Evolutionary conservation across 2,888 invertebrate species (phyloP).

Genomic region (Lycaena phlaeas): DNA sequence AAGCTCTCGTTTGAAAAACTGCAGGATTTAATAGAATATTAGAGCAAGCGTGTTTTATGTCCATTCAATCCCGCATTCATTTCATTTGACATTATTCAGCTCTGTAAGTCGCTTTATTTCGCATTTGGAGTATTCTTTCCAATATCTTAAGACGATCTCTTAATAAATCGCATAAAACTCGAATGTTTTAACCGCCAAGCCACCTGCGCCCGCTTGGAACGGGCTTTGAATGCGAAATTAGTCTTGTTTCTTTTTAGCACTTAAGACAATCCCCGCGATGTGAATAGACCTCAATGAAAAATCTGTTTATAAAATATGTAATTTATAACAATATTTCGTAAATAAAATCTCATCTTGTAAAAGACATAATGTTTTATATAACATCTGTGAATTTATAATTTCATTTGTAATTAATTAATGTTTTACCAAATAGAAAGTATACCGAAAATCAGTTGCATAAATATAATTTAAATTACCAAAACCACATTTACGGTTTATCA

Average conservation of each 20-base stretch:
- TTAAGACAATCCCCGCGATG: slow-evolving; percentile 53
- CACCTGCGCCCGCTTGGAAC: slow-evolving; percentile 58
- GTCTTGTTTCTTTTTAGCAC: slow-evolving; percentile 70
- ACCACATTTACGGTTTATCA: too few species aligned
- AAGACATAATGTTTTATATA: too few species aligned
- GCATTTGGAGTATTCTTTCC: slow-evolving; percentile 42
- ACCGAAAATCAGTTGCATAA: too few species aligned
- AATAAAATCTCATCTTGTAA: too few species aligned
- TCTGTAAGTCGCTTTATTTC: slow-evolving; percentile 26
- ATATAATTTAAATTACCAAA: too few species aligned
- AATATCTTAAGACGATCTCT: slow-evolving; percentile 60
- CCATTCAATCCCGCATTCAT: slow-evolving; percentile 12
- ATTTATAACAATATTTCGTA: neutral
- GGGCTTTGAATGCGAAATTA: slow-evolving; percentile 69
- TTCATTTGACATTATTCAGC: slow-evolving; percentile 14
- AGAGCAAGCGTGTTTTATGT: neutral
- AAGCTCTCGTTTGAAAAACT: neutral
- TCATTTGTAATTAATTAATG: too few species aligned
- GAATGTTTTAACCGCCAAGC: slow-evolving; percentile 62
- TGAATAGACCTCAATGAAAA: slow-evolving; percentile 57
- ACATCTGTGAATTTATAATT: too few species aligned
- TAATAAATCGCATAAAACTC: slow-evolving; percentile 70
- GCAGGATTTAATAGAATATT: slow-evolving; percentile 3
- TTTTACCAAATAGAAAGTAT: too few species aligned
- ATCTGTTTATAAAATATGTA: slow-evolving; percentile 41